Evolutionary conservation across 2,797 vertebrate genomes (phyloP), one percentile per base, ranked within the genome.

Genomic region (Pangasius krempfi): DNA sequence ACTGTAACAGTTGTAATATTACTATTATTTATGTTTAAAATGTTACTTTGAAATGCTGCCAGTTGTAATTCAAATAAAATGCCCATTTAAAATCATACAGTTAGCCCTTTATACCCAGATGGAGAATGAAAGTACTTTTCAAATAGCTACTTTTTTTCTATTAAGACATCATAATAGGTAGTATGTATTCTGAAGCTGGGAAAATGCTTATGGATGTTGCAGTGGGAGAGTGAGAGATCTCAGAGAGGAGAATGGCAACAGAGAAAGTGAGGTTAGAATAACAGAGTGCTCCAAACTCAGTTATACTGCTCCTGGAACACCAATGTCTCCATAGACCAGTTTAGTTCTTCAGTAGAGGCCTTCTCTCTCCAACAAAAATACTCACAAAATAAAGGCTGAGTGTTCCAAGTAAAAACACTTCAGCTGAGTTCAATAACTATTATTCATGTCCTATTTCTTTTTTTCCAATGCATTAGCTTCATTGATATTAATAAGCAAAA

Each of bases 331-430:
- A 92, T 72, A 93, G 95, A 95, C 94, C 92, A 93, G 94, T 95
- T 95, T 94, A 95, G 94, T 94, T 90, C 95, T 96, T 95, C 95
- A 95, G 94, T 95, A 95, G 94, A 96, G 94, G 89, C 90, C 91
- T 87, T 91, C 60, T 22, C 89, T 91, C 93, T 95, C 96, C 96
- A 97, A 96, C 93, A 96, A 95, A 96, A 97, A 97, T 94, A 96
- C 95, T 95, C 93, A 94, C 94, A 95, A 95, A 96, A 96, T 96
- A 96, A 96, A 95, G 95, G 94, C 93, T 89, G 93, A 93, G 93
- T 86, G 93, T 95, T 96, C 96, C 96, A 96, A 96, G 95, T 93
- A 95, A 96, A 97, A 96, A 96, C 95, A 95, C 94, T 96, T 96
- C 94, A 94, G 93, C 95, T 92, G 93, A 95, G 94, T 94, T 96